phyloP scores from a whole-genome alignment of 2,888 invertebrate genomes.

The Machimus rusticus region DNA sequence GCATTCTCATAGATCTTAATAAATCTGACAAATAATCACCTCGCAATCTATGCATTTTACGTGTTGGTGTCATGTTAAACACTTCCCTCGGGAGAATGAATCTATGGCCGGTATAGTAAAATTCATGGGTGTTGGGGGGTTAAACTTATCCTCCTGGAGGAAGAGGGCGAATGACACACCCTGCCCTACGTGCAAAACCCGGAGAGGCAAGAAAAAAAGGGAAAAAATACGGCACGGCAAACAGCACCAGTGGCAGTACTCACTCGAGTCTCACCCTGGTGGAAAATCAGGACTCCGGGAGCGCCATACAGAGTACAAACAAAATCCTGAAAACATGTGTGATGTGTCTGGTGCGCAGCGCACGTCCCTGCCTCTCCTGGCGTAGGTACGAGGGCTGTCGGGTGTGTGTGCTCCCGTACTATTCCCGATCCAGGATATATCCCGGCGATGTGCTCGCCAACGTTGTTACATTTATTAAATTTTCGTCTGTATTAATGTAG shows the following conservation, averaged over 20 bases:
- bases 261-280: not conserved
- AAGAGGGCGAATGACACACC: conserved; percentile 5
- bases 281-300: conserved; percentile 2
- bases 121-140: not conserved
- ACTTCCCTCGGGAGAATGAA: not conserved
- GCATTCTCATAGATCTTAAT: conserved; percentile 26
- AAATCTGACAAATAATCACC: conserved; percentile 34
- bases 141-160: not conserved
- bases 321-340: conserved; percentile 6
- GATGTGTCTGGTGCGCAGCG: conserved; percentile 12
- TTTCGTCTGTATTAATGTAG: conserved; percentile 5
- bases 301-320: not conserved
- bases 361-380: not conserved
- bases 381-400: not conserved
- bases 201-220: not conserved
- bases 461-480: not conserved
- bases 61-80: conserved; percentile 32
- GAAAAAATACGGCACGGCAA: not conserved
- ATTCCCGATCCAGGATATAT: not conserved
- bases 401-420: not conserved
- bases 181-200: not conserved
- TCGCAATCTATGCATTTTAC: conserved; percentile 30
- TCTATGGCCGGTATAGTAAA: conserved; percentile 1
- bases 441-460: not conserved
- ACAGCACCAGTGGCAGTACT: not conserved